Evolutionary conservation across 2,113 vertebrate genomes (phyloP).

Genomic region (Sinocyclocheilus grahami): DNA sequence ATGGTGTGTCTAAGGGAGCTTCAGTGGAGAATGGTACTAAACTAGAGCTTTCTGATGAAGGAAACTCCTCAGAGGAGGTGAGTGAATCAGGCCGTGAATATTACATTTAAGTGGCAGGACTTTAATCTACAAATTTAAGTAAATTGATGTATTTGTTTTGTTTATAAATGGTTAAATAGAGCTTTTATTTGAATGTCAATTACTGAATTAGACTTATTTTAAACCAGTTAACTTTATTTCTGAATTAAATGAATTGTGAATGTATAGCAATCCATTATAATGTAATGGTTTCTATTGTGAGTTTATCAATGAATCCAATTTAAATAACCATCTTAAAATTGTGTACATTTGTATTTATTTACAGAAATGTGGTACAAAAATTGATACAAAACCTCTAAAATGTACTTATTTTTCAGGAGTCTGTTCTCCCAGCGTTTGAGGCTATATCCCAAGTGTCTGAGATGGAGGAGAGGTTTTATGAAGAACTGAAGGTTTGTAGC

Average conservation of each 20-base stretch:
- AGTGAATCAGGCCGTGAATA: background rate
- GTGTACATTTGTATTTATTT: too few species aligned
- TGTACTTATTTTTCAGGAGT: slow-evolving; percentile 63
- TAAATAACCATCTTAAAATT: too few species aligned
- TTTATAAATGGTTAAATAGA: too few species aligned
- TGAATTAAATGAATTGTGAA: too few species aligned
- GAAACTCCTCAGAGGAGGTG: slow-evolving; percentile 70
- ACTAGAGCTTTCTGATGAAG: slow-evolving; percentile 51
- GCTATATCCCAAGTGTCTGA: slow-evolving; percentile 67
- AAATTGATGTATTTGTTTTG: too few species aligned
- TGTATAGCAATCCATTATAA: too few species aligned
- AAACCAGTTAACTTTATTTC: too few species aligned
- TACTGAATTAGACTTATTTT: too few species aligned
- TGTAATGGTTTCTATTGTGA: too few species aligned
- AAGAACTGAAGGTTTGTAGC: slow-evolving; percentile 66
- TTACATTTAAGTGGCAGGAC: background rate
- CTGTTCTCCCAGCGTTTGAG: slow-evolving; percentile 62
- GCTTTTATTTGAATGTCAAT: too few species aligned
- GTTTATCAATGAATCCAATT: too few species aligned
- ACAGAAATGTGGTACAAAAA: too few species aligned
- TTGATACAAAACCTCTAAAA: background rate
- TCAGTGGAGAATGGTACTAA: slow-evolving; percentile 39
- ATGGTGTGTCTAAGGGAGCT: slow-evolving; percentile 57
- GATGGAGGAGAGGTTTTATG: slow-evolving; percentile 67
- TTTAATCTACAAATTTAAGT: background rate